A percentile compares a stretch with the other conserved stretches of the same genome.
Conservation (phyloP, 2,113 vertebrate species). For the Copsychus sechellarum region DNA sequence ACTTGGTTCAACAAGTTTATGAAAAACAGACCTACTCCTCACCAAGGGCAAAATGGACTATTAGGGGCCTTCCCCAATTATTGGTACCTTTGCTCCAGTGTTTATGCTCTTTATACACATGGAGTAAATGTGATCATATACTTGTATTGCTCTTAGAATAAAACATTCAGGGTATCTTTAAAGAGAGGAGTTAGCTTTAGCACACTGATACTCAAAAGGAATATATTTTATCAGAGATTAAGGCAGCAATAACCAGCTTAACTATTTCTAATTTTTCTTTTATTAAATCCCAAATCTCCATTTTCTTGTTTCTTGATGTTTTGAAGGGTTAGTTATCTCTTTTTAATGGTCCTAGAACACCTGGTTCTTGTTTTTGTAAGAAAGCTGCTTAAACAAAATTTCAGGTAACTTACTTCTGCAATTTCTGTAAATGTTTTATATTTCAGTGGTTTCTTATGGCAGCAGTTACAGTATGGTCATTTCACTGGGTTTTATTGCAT, state of each 20-base stretch:
- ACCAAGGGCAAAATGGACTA: accelerated
- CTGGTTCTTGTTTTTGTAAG: neutral
- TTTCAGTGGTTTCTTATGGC: neutral
- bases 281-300: neutral
- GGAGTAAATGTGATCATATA: neutral
- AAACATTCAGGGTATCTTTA: neutral
- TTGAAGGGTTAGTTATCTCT: neutral
- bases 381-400: neutral
- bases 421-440: neutral
- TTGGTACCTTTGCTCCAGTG: neutral
- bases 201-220: neutral
- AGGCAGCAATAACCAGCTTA: neutral
- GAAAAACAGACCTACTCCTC: neutral
- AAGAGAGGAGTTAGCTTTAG: neutral
- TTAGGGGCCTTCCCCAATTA: accelerated
- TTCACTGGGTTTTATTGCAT: neutral
- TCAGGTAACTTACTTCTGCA: neutral
- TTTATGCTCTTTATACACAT: neutral
- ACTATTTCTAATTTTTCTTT: neutral
- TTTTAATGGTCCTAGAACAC: neutral
- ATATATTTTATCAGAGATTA: neutral
- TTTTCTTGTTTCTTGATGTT: neutral
- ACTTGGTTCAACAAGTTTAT: neutral
- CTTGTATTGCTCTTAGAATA: neutral
- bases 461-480: neutral